Conservation (phyloP, 64 coral and sea anemone genomes). For the Platygyra sinensis region DNA sequence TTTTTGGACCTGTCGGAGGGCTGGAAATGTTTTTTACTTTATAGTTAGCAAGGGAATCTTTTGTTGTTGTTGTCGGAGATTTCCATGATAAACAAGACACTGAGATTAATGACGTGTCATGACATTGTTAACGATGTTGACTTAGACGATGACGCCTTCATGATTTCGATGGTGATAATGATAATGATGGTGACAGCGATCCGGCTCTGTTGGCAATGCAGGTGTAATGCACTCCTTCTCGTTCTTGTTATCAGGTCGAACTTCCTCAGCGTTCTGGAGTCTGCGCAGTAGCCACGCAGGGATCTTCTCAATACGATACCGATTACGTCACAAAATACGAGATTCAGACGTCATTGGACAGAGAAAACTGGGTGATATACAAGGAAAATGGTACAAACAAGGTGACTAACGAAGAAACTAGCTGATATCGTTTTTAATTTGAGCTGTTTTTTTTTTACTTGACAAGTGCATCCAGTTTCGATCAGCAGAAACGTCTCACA, state of each 20-base stretch:
- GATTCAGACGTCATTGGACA: conserved; percentile 46
- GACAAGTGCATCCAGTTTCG: too few species aligned
- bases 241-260: conserved; percentile 10
- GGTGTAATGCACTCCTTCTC: background rate
- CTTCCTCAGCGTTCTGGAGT: conserved; percentile 39
- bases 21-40: background rate
- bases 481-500: too few species aligned
- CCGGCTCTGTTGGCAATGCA: background rate
- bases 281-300: conserved; percentile 60
- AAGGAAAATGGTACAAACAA: conserved; percentile 39
- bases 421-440: too few species aligned
- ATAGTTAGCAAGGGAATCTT: too few species aligned
- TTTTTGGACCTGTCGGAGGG: too few species aligned
- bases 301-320: background rate
- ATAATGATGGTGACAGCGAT: background rate
- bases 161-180: background rate
- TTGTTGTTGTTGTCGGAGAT: too few species aligned
- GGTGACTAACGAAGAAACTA: background rate
- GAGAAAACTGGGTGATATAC: conserved; percentile 54
- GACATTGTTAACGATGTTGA: too few species aligned
- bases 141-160: too few species aligned
- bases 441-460: too few species aligned
- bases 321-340: conserved; percentile 58
- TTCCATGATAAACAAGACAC: too few species aligned
- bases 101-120: too few species aligned